A percentile compares a stretch with the other conserved stretches of the same genome.
These are phyloP conservation scores for Limosa lapponica DNA, from an alignment of 2,797 vertebrate species.

Conservation along the genomic window DNA sequence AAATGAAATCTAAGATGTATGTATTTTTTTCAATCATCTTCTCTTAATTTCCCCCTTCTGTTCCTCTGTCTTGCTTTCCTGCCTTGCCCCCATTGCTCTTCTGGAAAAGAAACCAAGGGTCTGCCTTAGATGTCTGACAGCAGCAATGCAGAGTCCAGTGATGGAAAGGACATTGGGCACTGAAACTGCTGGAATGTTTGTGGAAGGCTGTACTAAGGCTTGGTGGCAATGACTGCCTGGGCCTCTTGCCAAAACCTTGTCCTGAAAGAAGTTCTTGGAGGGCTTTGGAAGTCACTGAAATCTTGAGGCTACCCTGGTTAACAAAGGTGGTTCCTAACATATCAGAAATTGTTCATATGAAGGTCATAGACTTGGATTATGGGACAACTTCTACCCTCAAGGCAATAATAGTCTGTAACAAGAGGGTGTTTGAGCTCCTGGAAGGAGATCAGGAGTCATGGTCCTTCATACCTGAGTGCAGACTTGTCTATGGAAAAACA, in stretches of 20 bases:
- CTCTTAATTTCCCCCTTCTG: rapidly evolving
- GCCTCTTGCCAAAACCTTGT: background rate
- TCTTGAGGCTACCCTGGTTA: background rate
- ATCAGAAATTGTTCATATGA: background rate
- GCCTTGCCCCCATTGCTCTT: background rate
- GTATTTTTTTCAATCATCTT: background rate
- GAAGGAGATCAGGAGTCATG: background rate
- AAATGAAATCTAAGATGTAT: background rate
- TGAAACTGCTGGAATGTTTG: background rate
- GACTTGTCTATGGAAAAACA: background rate
- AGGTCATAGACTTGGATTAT: background rate
- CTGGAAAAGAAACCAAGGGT: background rate
- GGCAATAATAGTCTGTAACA: background rate
- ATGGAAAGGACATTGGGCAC: background rate
- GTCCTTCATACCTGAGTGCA: background rate
- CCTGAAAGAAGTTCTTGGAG: background rate
- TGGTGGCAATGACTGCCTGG: background rate
- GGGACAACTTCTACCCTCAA: background rate
- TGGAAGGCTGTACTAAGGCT: background rate
- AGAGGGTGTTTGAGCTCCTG: background rate
- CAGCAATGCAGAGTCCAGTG: rapidly evolving
- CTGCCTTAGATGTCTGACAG: background rate
- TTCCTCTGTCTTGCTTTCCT: background rate
- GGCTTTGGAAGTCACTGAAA: background rate
- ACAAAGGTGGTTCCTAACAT: background rate